These are phyloP conservation scores for Eptatretus burgeri DNA, from an alignment of 2,113 vertebrate genomes.

Conservation along the genomic window DNA sequence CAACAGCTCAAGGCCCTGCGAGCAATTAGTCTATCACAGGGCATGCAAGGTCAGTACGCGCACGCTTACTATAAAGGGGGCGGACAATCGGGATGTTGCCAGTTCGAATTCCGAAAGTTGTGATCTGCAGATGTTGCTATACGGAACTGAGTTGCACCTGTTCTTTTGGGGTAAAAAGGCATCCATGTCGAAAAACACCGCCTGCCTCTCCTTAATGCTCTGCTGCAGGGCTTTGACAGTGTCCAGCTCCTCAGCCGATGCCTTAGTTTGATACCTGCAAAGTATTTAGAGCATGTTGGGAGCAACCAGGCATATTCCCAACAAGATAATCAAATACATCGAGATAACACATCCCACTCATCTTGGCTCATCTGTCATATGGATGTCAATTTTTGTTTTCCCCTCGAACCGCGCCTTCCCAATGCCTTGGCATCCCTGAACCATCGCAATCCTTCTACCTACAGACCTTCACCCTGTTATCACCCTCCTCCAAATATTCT, in stretches of 20 bases:
- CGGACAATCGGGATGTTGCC: too few relatives aligned
- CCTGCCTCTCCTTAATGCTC: slow-evolving; percentile 34
- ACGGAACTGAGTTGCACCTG: slow-evolving; percentile 22
- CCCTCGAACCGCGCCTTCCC: not conserved
- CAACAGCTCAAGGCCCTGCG: too few relatives aligned
- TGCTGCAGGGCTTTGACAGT: slow-evolving; percentile 24
- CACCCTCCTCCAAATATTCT: too few relatives aligned
- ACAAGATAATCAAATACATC: not conserved
- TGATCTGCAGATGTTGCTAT: too few relatives aligned
- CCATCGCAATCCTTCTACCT: not conserved
- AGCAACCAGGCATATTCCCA: not conserved
- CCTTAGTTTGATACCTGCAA: slow-evolving; percentile 22
- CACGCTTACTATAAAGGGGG: too few relatives aligned
- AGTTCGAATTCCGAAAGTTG: too few relatives aligned
- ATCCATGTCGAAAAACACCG: slow-evolving; percentile 64
- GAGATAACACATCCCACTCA: slow-evolving; percentile 2
- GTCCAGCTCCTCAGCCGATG: slow-evolving; percentile 14
- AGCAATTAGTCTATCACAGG: too few relatives aligned
- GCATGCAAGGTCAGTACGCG: too few relatives aligned
- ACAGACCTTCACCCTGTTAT: not conserved
- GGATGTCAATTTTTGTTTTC: not conserved
- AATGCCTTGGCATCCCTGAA: not conserved
- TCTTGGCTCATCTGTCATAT: not conserved
- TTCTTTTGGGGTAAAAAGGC: slow-evolving; percentile 73
- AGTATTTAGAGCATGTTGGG: not conserved